Base-by-base conservation (phyloP, 2,797 vertebrate species). In the Diplodus puntazzo region DNA sequence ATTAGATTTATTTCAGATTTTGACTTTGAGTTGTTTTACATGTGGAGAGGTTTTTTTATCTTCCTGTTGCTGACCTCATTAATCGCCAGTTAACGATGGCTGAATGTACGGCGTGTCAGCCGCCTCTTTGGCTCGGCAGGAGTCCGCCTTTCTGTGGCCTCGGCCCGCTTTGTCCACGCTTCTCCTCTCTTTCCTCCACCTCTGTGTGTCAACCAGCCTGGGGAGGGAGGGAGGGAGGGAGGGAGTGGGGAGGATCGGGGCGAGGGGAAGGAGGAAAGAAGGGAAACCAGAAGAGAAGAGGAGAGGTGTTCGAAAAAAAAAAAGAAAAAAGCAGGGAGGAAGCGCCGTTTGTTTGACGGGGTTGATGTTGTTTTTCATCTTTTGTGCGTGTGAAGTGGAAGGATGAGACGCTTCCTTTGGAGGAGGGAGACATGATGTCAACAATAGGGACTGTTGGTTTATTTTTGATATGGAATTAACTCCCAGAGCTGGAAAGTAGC, bases 81-180 rank as follows among this genome's bases (percentile, higher is more conserved):
- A 92, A 92, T 85, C 61, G 75, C 46, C 85, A 75, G 85, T 90
- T 92, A 92, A 86, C 65, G 82, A 79, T 23, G 77, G 77, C 82
- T 93, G 88, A 91, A 91, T 91, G 77, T 82, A 27, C 81, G 4
- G 52, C 70, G n/a, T 84, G 87, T 84, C 85, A 58, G 87, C 59
- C 34, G 57, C 82, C 77, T 85, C 87, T 92, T 81, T 82, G 83
- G 81, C 90, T 86, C 90, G 79, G 91, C 79, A 5, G 90, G 89
- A 87, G 87, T 68, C 85, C 79, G 85, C 54, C 79, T 83, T 80
- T 88, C 82, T 80, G 80, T 75, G 76, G 84, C 86, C 86, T 83
- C 64, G 68, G 78, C 77, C 57, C 25, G 75, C 83, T 88, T 92
- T 90, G 90, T 90, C 82, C 79, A 53, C 1, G 48, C 75, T 83